Conservation (phyloP, 2,888 invertebrate genomes). For the Phortica magna region DNA sequence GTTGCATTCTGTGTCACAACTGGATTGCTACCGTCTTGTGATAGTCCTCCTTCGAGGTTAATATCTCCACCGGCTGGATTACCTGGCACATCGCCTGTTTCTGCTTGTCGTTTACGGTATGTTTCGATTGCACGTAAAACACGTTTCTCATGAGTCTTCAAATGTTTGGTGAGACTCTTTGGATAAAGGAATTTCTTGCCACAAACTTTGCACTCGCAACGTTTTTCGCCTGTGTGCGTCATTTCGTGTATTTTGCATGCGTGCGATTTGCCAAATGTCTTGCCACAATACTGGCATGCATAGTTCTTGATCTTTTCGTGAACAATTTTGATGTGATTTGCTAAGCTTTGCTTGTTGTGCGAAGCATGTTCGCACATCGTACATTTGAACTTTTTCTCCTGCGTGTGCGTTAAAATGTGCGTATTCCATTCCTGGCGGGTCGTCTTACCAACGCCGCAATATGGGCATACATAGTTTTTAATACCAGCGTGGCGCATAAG, state of each 20-base stretch:
- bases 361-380: conserved; percentile 74
- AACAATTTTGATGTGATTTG: conserved; percentile 73
- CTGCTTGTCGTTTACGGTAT: conserved; percentile 71
- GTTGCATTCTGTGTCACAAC: conserved; percentile 62
- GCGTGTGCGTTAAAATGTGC: conserved; percentile 74
- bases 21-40: conserved; percentile 40
- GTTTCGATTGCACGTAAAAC: conserved; percentile 74
- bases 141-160: conserved; percentile 74
- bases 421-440: conserved; percentile 75
- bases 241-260: conserved; percentile 75
- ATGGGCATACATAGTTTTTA: conserved; percentile 75
- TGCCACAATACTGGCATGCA: conserved; percentile 74
- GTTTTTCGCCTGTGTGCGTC: conserved; percentile 73
- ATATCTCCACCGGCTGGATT: conserved; percentile 43
- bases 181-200: conserved; percentile 75
- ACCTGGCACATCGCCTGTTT: conserved; percentile 58
- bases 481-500: conserved; percentile 76
- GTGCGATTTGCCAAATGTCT: conserved; percentile 73
- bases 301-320: conserved; percentile 75
- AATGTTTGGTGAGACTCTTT: conserved; percentile 73
- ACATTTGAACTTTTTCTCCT: conserved; percentile 75
- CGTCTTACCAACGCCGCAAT: conserved; percentile 75
- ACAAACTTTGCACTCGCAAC: conserved; percentile 74
- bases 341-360: conserved; percentile 72
- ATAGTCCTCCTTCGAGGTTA: conserved; percentile 32